A percentile compares a stretch with the other conserved stretches of the same genome.
These are phyloP conservation scores for Antennarius striatus DNA, from an alignment of 2,113 vertebrate genomes.

Conservation along the genomic window DNA sequence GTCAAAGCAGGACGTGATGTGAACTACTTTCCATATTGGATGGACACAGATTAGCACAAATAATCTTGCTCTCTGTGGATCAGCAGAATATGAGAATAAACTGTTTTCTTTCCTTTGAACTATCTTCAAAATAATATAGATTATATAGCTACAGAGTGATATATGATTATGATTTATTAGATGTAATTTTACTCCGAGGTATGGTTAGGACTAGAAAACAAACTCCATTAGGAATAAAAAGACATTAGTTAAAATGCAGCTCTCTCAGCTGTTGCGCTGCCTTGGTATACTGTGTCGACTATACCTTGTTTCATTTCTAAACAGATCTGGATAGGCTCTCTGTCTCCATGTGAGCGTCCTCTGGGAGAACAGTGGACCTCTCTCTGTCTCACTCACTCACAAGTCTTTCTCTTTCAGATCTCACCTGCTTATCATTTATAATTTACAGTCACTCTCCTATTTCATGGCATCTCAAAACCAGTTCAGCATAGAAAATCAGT, in stretches of 20 bases:
- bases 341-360: conserved; percentile 10
- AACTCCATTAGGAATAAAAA: too few species aligned
- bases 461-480: conserved; percentile 65
- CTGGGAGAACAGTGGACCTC: conserved; percentile 26
- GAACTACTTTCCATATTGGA: neutral
- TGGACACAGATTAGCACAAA: neutral
- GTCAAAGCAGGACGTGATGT: neutral
- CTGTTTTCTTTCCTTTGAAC: neutral
- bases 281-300: neutral
- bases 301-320: neutral
- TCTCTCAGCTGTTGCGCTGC: neutral
- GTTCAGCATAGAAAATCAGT: conserved; percentile 65
- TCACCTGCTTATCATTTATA: conserved; percentile 66
- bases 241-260: neutral
- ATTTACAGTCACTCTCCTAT: conserved; percentile 74
- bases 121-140: neutral
- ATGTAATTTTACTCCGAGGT: neutral
- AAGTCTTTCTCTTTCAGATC: conserved; percentile 42
- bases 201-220: too few species aligned
- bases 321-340: conserved; percentile 25
- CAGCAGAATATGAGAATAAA: neutral
- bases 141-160: neutral
- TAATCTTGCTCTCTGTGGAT: neutral
- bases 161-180: neutral
- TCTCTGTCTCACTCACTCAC: conserved; percentile 14